Evolutionary conservation across 2,113 vertebrate species (phyloP), one percentile per base, ranked within the genome.

Genomic region (Crypturellus undulatus): DNA sequence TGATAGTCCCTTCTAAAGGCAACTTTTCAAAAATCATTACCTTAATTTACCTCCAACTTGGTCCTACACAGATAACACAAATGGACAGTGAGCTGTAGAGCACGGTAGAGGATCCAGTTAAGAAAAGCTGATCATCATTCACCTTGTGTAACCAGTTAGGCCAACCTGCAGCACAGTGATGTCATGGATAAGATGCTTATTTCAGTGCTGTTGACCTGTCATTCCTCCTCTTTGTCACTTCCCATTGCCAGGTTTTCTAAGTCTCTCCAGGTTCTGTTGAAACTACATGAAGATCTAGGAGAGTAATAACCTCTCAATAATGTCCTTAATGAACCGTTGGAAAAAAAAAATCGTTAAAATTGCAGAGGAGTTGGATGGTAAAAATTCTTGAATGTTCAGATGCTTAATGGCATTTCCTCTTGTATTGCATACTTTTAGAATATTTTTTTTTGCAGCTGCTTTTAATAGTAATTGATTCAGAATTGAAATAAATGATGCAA

Each of bases 401-500:
- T 15, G 17, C 40, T 45, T 65, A 45, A n/a, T 36, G 24, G 32
- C 43, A 30, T 28, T 87, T 93, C 71, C 51, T 64, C 49, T 28
- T 70, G 43, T 42, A 60, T 69, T 94, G 81, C 34, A 18, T 78
- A 51, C 87, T 86, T 87, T 80, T 49, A 77, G 67, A 82, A 72
- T 70, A 71, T 76, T 79, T 81, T 92, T 60, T 92, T 56, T 89
- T 87, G 47, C 54, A n/a, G 22, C 30, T n/a, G 10, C 26, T 89
- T 28, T 67, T 73, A 89, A n/a, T 76, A 91, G 85, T 92, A 77
- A 72, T 75, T 86, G 90, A 22, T 64, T 54, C 49, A 91, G 88
- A 84, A 84, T 26, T 56, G 79, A 65, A 91, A 81, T 69, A 89
- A 82, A 65, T 59, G 87, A 45, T 65, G 85, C 79, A 16, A 16